These are phyloP conservation scores for Trichomalopsis sarcophagae DNA, from an alignment of 1,140 invertebrate species.

Conservation along the genomic window DNA sequence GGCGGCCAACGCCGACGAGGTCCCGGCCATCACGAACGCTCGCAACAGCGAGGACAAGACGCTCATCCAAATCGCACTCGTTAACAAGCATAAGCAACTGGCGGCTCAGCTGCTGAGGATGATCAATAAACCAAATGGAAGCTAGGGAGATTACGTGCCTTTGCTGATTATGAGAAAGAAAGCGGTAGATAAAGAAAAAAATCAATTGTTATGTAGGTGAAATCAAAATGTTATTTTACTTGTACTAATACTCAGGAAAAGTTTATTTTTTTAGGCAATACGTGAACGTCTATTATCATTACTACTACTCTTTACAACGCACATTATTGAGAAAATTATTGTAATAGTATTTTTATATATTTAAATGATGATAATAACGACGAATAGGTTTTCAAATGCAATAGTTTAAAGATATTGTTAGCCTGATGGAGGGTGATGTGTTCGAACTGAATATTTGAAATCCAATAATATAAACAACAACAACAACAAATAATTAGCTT, in stretches of 20 bases:
- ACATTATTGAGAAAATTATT: not conserved
- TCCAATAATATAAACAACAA: not conserved
- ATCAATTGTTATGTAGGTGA: conserved; percentile 4
- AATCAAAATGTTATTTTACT: conserved; percentile 5
- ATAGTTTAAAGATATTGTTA: not conserved
- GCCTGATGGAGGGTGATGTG: not conserved
- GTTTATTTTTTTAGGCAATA: conserved; percentile 5
- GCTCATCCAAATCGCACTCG: conserved; percentile 28
- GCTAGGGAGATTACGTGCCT: not conserved
- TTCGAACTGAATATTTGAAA: not conserved
- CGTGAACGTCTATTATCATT: not conserved
- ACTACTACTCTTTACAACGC: not conserved
- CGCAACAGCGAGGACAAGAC: conserved; percentile 33
- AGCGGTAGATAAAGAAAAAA: not conserved
- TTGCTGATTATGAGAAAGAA: not conserved
- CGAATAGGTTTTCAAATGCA: not conserved
- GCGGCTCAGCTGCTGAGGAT: not conserved
- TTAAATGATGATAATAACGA: not conserved
- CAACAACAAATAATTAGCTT: not conserved
- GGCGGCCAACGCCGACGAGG: conserved; percentile 43
- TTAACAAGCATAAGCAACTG: conserved; percentile 41
- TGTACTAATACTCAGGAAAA: conserved; percentile 1
- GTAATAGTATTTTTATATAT: not conserved
- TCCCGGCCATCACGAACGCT: conserved; percentile 45
- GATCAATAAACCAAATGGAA: not conserved